Percentiles rank a stretch among this genome's conserved stretches.
These are phyloP conservation scores for Chrysodeixis includens DNA, from an alignment of 2,888 invertebrate species.

Conservation along the genomic window DNA sequence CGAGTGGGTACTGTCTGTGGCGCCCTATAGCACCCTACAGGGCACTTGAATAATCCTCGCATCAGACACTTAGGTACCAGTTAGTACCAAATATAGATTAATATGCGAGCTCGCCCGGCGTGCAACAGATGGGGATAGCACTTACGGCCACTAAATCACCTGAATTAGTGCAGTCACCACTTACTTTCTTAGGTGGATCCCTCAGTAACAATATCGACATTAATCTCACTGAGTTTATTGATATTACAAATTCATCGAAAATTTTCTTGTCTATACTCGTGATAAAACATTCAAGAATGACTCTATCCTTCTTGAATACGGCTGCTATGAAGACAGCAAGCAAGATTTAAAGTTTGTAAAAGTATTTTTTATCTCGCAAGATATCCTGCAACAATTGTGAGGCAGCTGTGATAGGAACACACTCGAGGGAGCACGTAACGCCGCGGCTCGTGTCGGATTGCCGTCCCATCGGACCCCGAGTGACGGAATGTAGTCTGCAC, in stretches of 20 bases:
- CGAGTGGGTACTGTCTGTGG: neutral
- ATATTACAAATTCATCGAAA: too few relatives aligned
- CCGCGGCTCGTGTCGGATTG: neutral
- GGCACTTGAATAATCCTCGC: neutral
- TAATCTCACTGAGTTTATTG: too few relatives aligned
- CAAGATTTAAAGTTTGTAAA: too few relatives aligned
- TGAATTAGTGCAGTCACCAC: neutral
- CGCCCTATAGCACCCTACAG: neutral
- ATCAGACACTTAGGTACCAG: neutral
- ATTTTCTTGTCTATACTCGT: too few relatives aligned
- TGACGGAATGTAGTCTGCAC: neutral
- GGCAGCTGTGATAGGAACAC: neutral
- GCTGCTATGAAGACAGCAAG: too few relatives aligned
- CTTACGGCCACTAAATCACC: neutral
- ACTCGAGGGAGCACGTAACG: neutral
- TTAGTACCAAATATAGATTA: neutral
- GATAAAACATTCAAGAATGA: too few relatives aligned
- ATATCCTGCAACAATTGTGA: neutral
- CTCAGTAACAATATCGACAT: too few relatives aligned
- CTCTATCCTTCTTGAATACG: too few relatives aligned
- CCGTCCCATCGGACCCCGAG: neutral
- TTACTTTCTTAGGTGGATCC: neutral
- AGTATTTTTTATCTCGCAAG: neutral
- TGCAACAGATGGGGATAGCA: conserved; percentile 2
- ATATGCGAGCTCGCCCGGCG: neutral